A percentile compares a stretch with the other conserved stretches of the same genome.
These are phyloP conservation scores for Andrena flavipes DNA, from an alignment of 2,888 invertebrate species.

Conservation along the genomic window DNA sequence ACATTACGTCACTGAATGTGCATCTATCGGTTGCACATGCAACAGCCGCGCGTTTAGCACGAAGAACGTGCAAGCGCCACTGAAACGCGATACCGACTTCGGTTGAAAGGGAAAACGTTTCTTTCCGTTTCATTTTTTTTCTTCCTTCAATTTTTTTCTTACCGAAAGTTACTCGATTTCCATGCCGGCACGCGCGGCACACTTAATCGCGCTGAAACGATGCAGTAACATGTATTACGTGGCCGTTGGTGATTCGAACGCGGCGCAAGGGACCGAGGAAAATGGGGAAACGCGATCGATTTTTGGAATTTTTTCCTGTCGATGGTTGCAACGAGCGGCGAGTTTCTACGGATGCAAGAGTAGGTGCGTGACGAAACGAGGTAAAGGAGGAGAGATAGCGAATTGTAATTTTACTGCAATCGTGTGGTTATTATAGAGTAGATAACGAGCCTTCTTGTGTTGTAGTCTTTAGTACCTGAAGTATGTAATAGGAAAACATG, in stretches of 20 bases:
- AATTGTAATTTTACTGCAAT: neutral
- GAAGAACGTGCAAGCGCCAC: conserved; percentile 58
- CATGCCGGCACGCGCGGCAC: conserved; percentile 2
- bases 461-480: neutral
- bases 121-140: conserved; percentile 13
- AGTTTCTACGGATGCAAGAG: no score
- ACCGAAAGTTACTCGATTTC: conserved; percentile 32
- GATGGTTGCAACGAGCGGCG: neutral
- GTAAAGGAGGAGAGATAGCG: neutral
- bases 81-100: conserved; percentile 41
- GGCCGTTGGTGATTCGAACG: neutral
- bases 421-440: neutral
- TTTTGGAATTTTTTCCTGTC: neutral
- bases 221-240: neutral
- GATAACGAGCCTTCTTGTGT: neutral
- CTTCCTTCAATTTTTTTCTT: neutral
- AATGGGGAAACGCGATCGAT: neutral
- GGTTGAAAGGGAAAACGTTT: conserved; percentile 57
- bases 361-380: neutral
- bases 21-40: conserved; percentile 63
- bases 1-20: conserved; percentile 71
- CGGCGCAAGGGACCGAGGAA: neutral
- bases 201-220: neutral
- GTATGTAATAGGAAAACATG: neutral
- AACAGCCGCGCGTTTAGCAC: conserved; percentile 35